These are phyloP conservation scores for Netelia fuscicornis DNA, from an alignment of 2,888 invertebrate species.

Conservation along the genomic window DNA sequence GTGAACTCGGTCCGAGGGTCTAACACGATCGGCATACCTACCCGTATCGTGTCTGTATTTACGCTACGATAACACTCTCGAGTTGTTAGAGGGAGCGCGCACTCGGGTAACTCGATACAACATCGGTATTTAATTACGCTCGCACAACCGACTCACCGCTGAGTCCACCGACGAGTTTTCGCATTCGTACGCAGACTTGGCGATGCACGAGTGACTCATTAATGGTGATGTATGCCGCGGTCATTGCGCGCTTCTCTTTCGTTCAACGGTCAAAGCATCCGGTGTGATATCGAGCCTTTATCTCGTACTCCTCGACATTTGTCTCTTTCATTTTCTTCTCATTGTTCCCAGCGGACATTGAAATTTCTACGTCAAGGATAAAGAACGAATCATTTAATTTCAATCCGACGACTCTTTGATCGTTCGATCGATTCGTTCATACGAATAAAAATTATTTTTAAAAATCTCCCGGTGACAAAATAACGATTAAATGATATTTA, in stretches of 20 bases:
- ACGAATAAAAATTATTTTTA: too few species aligned
- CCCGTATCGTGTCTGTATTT: neutral
- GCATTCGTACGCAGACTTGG: slow-evolving; percentile 39
- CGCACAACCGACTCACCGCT: slow-evolving; percentile 50
- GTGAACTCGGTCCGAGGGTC: neutral
- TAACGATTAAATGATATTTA: too few species aligned
- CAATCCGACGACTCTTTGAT: too few species aligned
- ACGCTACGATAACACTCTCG: slow-evolving; percentile 58
- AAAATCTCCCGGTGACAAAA: too few species aligned
- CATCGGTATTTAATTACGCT: slow-evolving; percentile 63
- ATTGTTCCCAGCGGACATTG: neutral
- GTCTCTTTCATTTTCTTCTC: neutral
- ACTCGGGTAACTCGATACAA: slow-evolving; percentile 50
- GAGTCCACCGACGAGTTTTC: slow-evolving; percentile 19
- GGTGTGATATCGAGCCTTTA: slow-evolving; percentile 5
- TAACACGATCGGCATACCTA: slow-evolving; percentile 20
- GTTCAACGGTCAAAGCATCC: slow-evolving; percentile 53
- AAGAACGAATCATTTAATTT: too few species aligned
- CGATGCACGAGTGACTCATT: slow-evolving; percentile 63
- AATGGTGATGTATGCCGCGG: slow-evolving; percentile 18
- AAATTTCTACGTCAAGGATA: too few species aligned
- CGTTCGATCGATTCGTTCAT: too few species aligned
- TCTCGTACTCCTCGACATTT: neutral
- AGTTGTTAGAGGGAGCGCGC: slow-evolving; percentile 17
- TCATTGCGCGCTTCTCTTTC: slow-evolving; percentile 9